Evolutionary conservation across 2,797 vertebrate species (phyloP), one percentile per base, ranked within the genome.

Genomic region (Rhodeus uyekii): DNA sequence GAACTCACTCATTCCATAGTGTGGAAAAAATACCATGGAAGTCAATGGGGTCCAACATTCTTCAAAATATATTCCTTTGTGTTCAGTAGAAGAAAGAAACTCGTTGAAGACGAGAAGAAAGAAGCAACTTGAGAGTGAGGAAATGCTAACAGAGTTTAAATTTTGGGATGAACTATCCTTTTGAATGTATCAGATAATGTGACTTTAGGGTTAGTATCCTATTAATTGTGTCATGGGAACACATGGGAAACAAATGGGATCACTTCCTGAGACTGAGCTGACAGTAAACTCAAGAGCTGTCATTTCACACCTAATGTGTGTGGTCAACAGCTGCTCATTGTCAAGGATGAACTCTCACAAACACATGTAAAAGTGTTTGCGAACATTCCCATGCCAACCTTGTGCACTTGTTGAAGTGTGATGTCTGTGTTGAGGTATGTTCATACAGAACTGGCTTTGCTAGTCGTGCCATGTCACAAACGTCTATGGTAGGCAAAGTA

Each of bases 401-500:
- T 65, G 67, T 58, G 22, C 36, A 38, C 5, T 10, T 53, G 36
- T 27, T 69, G 82, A 29, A 55, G 29, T 53, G 50, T 42, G 65
- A 81, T 27, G 34, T 58, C 44, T 50, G 73, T 65, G 13, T 74
- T 76, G 55, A 84, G 78, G 38, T 76, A 72, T 77, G 65, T 69
- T 75, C 55, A 76, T 19, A 32, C 22, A 83, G 42, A 87, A 89
- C 88, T 80, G 65, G 88, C 83, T 80, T 29, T 87, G 63, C 87
- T 80, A 68, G 88, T 85, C 69, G 65, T 53, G 48, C 44, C 5
- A n/a, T 75, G 44, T 67, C n/a, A 58, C 61, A 60, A 78, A 55
- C 74, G 34, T 27, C 22, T 71, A n/a, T 18, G 22, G 68, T 22
- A 61, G 19, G 13, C 32, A 29, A 55, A 18, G 39, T 32, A 48